Percentiles rank a stretch among this genome's conserved stretches.
Evolutionary conservation across 2,888 invertebrate genomes (phyloP).

Genomic region (Diarsia rubi): DNA sequence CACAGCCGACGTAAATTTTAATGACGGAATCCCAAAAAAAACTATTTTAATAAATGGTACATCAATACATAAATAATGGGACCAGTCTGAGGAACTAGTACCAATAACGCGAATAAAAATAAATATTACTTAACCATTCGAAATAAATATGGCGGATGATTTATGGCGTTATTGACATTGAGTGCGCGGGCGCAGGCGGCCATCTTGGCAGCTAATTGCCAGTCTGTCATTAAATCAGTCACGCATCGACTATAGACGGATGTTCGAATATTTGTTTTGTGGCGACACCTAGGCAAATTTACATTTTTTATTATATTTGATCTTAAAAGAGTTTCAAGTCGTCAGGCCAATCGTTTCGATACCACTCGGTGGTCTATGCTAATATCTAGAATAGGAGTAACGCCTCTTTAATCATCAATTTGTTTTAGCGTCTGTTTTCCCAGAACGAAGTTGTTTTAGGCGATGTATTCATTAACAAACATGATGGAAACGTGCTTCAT

Average conservation of each 20-base stretch:
- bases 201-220: conserved; percentile 88
- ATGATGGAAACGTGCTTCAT: conserved; percentile 1
- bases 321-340: conserved; percentile 50
- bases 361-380: conserved; percentile 51
- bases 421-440: conserved; percentile 32
- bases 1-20: conserved; percentile 57
- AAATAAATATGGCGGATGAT: conserved; percentile 89
- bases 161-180: conserved; percentile 86
- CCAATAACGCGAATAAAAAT: conserved; percentile 76
- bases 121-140: conserved; percentile 79
- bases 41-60: conserved; percentile 48
- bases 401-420: conserved; percentile 59
- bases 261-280: conserved; percentile 70
- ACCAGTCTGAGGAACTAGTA: conserved; percentile 66
- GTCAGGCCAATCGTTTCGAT: conserved; percentile 58
- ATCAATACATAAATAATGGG: conserved; percentile 64
- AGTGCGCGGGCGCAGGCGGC: conserved; percentile 83
- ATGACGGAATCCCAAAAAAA: conserved; percentile 61
- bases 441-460: conserved; percentile 36
- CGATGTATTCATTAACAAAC: conserved; percentile 36
- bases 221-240: conserved; percentile 87
- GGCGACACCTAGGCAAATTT: conserved; percentile 67
- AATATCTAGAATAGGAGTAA: conserved; percentile 55
- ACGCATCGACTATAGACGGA: conserved; percentile 76
- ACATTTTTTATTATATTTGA: conserved; percentile 58